Evolutionary conservation across 1,140 invertebrate genomes (phyloP).

Genomic region (Cyclargus thomasi): DNA sequence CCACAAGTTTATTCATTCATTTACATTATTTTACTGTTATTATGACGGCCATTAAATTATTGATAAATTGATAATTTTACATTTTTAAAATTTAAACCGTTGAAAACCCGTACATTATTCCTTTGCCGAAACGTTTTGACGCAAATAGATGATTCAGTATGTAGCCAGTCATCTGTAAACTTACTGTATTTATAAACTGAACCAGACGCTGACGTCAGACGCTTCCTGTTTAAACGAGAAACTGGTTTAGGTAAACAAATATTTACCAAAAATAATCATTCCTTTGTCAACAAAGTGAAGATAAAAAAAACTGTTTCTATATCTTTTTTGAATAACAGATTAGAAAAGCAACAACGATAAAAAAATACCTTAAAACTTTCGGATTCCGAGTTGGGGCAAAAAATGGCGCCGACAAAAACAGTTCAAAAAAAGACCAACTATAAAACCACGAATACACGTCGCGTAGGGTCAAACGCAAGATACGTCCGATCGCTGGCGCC

Average conservation of each 20-base stretch:
- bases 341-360: not conserved
- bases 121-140: not conserved
- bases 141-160: not conserved
- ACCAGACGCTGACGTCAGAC: not conserved
- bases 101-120: not conserved
- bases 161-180: not conserved
- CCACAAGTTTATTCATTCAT: no score
- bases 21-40: no score
- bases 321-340: not conserved
- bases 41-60: no score
- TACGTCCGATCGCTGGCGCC: constrained; percentile 2
- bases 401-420: not conserved
- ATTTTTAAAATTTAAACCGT: no score
- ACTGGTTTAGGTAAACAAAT: not conserved
- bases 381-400: not conserved
- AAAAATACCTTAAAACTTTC: not conserved
- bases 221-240: not conserved
- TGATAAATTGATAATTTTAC: no score
- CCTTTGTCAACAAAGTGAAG: not conserved
- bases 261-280: not conserved
- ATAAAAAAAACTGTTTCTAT: no score
- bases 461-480: not conserved
- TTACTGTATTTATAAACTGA: constrained; percentile 3
- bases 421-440: not conserved
- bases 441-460: not conserved